A percentile compares a stretch with the other conserved stretches of the same genome.
Evolutionary conservation across 2,888 invertebrate genomes (phyloP).

Genomic region (Rhagonycha fulva): DNA sequence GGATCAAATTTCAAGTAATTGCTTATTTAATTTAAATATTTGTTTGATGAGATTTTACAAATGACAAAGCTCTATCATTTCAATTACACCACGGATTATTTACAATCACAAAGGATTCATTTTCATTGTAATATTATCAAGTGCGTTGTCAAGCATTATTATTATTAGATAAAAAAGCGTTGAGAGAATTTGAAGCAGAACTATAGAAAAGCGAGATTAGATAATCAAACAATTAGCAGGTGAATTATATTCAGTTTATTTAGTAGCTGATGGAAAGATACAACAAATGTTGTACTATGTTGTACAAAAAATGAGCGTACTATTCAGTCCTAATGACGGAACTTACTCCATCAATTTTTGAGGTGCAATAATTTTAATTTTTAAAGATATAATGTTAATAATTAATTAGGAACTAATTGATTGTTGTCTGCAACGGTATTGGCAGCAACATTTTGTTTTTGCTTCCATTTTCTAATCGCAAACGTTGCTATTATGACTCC

Average conservation of each 20-base stretch:
- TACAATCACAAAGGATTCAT: too few relatives aligned
- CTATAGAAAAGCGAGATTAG: slow-evolving; percentile 28
- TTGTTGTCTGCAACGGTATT: neutral
- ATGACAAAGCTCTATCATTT: too few relatives aligned
- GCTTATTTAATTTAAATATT: too few relatives aligned
- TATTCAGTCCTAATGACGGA: too few relatives aligned
- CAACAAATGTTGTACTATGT: neutral
- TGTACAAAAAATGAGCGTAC: too few relatives aligned
- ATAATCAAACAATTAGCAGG: neutral
- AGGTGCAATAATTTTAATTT: too few relatives aligned
- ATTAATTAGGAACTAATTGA: neutral
- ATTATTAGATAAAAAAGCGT: slow-evolving; percentile 24
- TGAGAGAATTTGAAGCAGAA: slow-evolving; percentile 26
- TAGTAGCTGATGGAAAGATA: neutral
- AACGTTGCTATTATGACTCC: neutral
- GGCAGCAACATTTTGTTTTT: neutral
- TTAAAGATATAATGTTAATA: too few relatives aligned
- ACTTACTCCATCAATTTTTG: too few relatives aligned
- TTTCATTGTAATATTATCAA: neutral
- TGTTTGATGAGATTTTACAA: too few relatives aligned
- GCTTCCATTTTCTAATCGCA: neutral
- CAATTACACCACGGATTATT: too few relatives aligned
- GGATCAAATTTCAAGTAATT: too few relatives aligned
- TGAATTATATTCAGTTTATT: slow-evolving; percentile 10
- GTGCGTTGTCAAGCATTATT: neutral